Conservation (phyloP, 2,113 vertebrate species). For the Vidua macroura region DNA sequence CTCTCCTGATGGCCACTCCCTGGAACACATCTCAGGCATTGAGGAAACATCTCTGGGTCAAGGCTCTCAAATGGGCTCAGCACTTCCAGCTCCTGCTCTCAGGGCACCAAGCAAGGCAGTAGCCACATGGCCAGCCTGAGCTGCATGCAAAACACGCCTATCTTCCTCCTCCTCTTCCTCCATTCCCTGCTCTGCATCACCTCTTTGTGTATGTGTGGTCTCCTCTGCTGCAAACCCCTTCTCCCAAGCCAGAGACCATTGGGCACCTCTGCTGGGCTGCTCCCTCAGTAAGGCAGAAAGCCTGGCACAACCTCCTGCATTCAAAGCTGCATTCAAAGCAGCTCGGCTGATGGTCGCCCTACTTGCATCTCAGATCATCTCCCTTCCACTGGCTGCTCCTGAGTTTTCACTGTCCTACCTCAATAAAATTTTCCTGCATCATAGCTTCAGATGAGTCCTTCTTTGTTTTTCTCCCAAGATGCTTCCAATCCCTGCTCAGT, state of each 20-base stretch:
- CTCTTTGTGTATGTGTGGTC: accelerated
- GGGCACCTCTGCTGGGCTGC: neutral
- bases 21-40: neutral
- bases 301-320: too few species aligned
- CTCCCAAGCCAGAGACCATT: neutral
- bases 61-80: neutral
- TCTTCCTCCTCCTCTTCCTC: neutral
- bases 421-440: neutral
- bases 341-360: accelerated
- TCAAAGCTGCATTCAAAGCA: neutral
- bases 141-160: neutral
- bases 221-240: too few species aligned
- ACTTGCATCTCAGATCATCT: accelerated
- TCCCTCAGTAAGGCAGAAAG: neutral
- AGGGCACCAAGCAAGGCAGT: neutral
- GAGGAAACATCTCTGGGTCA: accelerated
- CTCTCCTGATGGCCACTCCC: too few species aligned
- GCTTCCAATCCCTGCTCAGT: neutral
- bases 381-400: neutral
- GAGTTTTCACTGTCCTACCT: neutral
- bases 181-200: neutral
- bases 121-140: neutral
- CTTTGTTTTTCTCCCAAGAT: neutral
- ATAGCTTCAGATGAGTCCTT: accelerated
- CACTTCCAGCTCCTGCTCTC: neutral